A percentile compares a stretch with the other conserved stretches of the same genome.
phyloP scores from a whole-genome alignment of 2,797 vertebrate genomes.

The Sebastes vulpes region DNA sequence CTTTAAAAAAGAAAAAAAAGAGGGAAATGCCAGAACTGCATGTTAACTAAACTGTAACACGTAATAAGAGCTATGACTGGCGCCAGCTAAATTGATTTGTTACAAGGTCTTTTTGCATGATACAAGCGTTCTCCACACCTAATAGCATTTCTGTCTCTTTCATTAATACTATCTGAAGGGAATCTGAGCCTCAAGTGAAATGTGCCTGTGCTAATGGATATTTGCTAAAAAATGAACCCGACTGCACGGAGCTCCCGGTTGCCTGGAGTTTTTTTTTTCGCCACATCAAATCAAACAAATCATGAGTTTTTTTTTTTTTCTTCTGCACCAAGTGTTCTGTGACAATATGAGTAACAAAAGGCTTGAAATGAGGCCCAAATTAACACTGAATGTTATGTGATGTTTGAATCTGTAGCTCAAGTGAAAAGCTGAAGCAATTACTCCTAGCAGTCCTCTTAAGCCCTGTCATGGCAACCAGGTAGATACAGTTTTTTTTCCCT shows the following conservation, averaged over 20 bases:
- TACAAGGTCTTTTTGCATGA: background rate
- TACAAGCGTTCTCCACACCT: background rate
- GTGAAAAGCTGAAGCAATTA: background rate
- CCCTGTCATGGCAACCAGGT: background rate
- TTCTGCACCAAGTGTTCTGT: background rate
- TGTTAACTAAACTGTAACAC: slow-evolving; percentile 9
- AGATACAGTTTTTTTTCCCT: background rate
- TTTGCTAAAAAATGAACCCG: background rate
- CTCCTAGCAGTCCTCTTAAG: background rate
- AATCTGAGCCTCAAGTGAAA: background rate
- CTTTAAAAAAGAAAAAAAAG: slow-evolving; percentile 19
- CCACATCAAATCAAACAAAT: background rate
- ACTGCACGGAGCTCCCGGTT: background rate
- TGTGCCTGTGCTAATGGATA: background rate
- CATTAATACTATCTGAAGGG: background rate
- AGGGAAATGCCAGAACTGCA: slow-evolving; percentile 22
- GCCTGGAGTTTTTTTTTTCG: background rate
- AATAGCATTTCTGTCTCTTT: background rate
- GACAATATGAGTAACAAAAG: background rate
- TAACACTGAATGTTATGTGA: background rate
- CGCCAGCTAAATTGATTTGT: background rate
- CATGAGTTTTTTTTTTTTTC: background rate
- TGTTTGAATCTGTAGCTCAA: background rate
- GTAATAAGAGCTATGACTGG: background rate
- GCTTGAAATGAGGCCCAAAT: background rate